Evolutionary conservation across 2,113 vertebrate genomes (phyloP).

Genomic region (Nothobranchius furzeri): DNA sequence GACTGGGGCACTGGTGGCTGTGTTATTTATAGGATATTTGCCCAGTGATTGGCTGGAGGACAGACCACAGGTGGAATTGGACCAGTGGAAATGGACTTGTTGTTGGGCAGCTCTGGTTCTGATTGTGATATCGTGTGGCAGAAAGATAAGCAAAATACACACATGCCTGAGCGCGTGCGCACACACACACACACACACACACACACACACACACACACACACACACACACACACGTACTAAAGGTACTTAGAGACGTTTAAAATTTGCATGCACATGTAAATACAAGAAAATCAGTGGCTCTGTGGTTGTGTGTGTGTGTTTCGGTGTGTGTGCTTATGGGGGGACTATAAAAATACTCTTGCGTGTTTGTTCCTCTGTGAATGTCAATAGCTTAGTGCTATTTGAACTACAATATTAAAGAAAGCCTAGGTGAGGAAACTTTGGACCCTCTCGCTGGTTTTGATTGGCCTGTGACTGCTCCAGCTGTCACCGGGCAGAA

Average conservation of each 20-base stretch:
- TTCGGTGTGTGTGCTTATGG: not conserved
- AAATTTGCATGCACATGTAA: slow-evolving; percentile 57
- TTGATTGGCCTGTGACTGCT: slow-evolving; percentile 73
- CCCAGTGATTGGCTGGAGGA: slow-evolving; percentile 74
- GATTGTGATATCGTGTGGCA: slow-evolving; percentile 38
- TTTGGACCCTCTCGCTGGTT: slow-evolving; percentile 65
- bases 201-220: not conserved
- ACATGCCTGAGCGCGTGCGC: not conserved
- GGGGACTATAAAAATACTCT: not conserved
- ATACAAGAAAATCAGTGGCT: slow-evolving; percentile 39
- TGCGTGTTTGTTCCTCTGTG: not conserved
- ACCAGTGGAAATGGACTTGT: slow-evolving; percentile 56
- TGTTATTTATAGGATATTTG: slow-evolving; percentile 75
- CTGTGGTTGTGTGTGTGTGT: not conserved
- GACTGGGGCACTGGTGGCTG: slow-evolving; percentile 55
- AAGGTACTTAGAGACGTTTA: slow-evolving; percentile 23
- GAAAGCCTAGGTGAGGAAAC: slow-evolving; percentile 40
- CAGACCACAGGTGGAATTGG: slow-evolving; percentile 68
- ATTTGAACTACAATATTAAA: slow-evolving; percentile 53
- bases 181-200: too few relatives aligned
- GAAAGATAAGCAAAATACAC: slow-evolving; percentile 10
- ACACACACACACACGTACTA: not conserved
- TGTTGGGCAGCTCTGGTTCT: slow-evolving; percentile 43
- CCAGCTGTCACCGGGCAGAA: slow-evolving; percentile 86
- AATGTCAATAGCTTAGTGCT: slow-evolving; percentile 35